These are phyloP conservation scores for Catharus ustulatus DNA, from an alignment of 2,797 vertebrate species.

Conservation along the genomic window DNA sequence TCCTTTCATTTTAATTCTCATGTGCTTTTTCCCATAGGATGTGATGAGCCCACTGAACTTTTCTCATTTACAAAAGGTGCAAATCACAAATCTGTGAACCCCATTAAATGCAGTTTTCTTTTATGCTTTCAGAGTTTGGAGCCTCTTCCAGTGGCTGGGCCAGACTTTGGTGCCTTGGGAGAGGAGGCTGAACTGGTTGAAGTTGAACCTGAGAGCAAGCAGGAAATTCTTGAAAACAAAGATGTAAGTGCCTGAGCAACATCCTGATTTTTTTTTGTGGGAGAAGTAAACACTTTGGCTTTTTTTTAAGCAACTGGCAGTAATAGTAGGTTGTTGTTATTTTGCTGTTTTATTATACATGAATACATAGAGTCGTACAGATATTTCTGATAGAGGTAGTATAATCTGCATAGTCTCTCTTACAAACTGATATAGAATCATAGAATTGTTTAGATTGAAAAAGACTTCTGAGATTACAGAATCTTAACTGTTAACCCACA, in stretches of 20 bases:
- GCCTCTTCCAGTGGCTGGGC: slow-evolving; percentile 88
- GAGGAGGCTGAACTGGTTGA: slow-evolving; percentile 88
- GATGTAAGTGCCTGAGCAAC: slow-evolving; percentile 79
- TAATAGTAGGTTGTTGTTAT: background rate
- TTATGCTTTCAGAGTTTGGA: slow-evolving; percentile 85
- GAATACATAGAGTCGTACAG: background rate
- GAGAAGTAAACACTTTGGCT: background rate
- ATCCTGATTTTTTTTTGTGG: background rate
- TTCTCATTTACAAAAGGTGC: background rate
- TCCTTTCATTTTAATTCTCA: background rate
- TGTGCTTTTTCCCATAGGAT: background rate
- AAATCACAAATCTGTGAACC: fast-evolving
- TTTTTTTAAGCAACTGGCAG: background rate
- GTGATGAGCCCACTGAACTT: background rate
- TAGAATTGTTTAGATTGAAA: background rate
- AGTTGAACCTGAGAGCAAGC: slow-evolving; percentile 87
- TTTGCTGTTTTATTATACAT: background rate
- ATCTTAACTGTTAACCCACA: background rate
- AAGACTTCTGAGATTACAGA: background rate
- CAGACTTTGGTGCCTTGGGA: slow-evolving; percentile 83
- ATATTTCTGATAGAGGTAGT: background rate
- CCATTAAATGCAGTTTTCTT: background rate
- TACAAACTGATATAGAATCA: background rate
- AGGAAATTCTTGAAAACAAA: slow-evolving; percentile 96
- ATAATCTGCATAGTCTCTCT: background rate